phyloP scores from a whole-genome alignment of 2,113 vertebrate genomes.

The human (Homo sapiens) region GRCh38 chr21:46559001-46559500 shows the following conservation, averaged over 20 bases:
- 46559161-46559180: neutral
- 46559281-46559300: neutral
- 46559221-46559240: neutral
- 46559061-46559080: too few relatives aligned
- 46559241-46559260: neutral
- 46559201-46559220: neutral
- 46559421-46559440: neutral
- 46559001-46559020: too few relatives aligned
- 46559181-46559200: neutral
- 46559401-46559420: neutral
- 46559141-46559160: neutral
- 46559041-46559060: too few relatives aligned
- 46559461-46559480: neutral
- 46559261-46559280: neutral
- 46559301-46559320: accelerated
- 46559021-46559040: too few relatives aligned
- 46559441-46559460: accelerated
- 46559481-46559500: neutral
- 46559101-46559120: neutral
- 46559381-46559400: neutral
- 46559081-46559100: too few relatives aligned
- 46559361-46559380: neutral
- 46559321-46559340: neutral
- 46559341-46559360: neutral
- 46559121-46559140: too few relatives aligned